phyloP scores from a whole-genome alignment of 2,113 vertebrate species.

The Cheilinus undulatus region DNA sequence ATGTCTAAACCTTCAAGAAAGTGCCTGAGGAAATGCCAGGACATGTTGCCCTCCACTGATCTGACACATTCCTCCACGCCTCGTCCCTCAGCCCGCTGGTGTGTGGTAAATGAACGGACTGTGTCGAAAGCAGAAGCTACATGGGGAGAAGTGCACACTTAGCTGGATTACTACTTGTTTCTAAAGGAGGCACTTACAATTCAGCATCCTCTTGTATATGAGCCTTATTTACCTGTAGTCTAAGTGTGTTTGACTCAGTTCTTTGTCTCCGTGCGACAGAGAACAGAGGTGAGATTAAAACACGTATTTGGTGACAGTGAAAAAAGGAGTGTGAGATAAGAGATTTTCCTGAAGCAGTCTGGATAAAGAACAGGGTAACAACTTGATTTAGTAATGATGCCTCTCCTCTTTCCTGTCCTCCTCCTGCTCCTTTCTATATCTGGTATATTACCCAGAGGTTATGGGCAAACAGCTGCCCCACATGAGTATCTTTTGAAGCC shows the following conservation, averaged over 20 bases:
- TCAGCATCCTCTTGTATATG: slow-evolving; percentile 28
- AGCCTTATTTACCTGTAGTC: slow-evolving; percentile 51
- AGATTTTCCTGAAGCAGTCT: slow-evolving; percentile 44
- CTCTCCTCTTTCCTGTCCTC: slow-evolving; percentile 31
- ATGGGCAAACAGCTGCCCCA: slow-evolving; percentile 34
- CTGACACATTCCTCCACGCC: slow-evolving; percentile 43
- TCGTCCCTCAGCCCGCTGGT: slow-evolving; percentile 20
- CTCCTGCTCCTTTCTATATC: slow-evolving; percentile 40
- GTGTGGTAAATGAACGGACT: slow-evolving; percentile 43
- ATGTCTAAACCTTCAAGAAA: slow-evolving; percentile 32
- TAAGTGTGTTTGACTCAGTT: slow-evolving; percentile 20
- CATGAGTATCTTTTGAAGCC: slow-evolving; percentile 34
- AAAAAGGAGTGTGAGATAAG: slow-evolving; percentile 23
- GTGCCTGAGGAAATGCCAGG: slow-evolving; percentile 40
- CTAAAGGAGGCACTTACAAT: slow-evolving; percentile 42
- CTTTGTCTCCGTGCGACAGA: slow-evolving; percentile 21
- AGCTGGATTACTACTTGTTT: slow-evolving; percentile 40
- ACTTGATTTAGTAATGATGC: slow-evolving; percentile 60
- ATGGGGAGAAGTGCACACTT: slow-evolving; percentile 8
- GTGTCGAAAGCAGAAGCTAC: slow-evolving; percentile 26
- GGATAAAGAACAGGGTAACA: slow-evolving; percentile 43
- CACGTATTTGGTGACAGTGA: slow-evolving; percentile 16
- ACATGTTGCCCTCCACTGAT: slow-evolving; percentile 46
- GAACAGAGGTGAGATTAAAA: slow-evolving; percentile 32
- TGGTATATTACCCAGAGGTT: slow-evolving; percentile 43